Base-by-base conservation (phyloP, 2,113 vertebrate species). In the Sorex araneus region DNA sequence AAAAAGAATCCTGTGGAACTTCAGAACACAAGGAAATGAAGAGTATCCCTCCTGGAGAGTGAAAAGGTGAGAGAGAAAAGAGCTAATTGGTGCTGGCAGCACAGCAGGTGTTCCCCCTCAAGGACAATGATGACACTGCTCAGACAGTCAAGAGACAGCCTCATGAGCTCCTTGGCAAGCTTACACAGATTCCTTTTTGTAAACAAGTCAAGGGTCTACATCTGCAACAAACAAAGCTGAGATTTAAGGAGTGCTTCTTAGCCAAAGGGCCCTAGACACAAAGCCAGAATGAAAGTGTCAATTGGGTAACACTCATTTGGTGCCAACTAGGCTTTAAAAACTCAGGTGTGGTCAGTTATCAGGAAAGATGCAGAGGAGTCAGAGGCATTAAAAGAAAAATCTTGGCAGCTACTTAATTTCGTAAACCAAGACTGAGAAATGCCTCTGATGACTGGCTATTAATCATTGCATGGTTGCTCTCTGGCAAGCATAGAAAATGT, bases 71-170 rank as follows among this genome's bases (percentile, higher is more conserved):
- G 74, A 2, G 66, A 2, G 66, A 63, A 40, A 95, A 92, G 28
- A 95, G 78, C 54, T 94, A 89, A 90, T 88, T 79, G 74, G 69
- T 83, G 89, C 90, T 82, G 91, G 89, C 88, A 96, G 25, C 79
- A 69, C 1, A 96, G 89, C 95, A 97, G 89, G 95, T 93, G 75
- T 88, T 97, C 84, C 95, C 91, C 93, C 94, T 82, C 64, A 93
- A 95, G 93, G 85, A 83, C 0, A 87, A 69, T 0, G 25, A 89
- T 63, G 57, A 77, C 80, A 79, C 45, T 71, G 83, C 79, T 95
- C 83, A 40, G 32, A 54, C 1, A 73, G 77, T 40, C 93, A 92
- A 91, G 63, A 94, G 75, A 47, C 54, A 89, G 64, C 8, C 19
- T 91, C 36, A 63, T 25, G 63, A 70, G 71, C 75, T 87, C 32